Conservation (phyloP, 2,797 vertebrate genomes). For the Anabacerthia variegaticeps region DNA sequence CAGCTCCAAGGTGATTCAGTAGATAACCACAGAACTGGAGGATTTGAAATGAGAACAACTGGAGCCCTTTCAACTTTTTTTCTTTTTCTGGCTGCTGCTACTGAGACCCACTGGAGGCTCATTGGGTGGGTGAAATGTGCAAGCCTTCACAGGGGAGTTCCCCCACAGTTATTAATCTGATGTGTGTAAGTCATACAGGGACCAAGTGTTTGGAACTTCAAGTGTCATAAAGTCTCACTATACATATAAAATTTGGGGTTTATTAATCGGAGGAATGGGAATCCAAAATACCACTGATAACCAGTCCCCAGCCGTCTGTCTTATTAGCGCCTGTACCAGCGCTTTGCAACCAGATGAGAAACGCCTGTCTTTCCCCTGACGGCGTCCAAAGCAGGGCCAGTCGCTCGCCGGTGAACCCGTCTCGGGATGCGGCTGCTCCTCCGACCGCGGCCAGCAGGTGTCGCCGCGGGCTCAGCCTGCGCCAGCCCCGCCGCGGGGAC, state of each 20-base stretch:
- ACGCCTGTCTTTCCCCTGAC: not conserved
- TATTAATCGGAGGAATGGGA: not conserved
- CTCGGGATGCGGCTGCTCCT: not conserved
- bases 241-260: not conserved
- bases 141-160: fast-evolving
- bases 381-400: fast-evolving
- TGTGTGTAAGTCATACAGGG: fast-evolving
- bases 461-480: not conserved
- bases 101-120: fast-evolving
- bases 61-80: fast-evolving
- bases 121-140: fast-evolving
- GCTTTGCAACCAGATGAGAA: not conserved
- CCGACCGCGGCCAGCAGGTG: not conserved
- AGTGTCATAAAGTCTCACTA: fast-evolving
- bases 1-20: fast-evolving
- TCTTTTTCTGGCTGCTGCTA: not conserved
- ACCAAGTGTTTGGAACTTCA: not conserved
- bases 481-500: not conserved
- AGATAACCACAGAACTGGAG: not conserved
- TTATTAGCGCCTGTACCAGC: not conserved
- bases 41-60: fast-evolving
- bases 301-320: not conserved
- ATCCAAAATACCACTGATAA: not conserved
- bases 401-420: fast-evolving
- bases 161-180: too few relatives aligned